Conservation (phyloP, 2,888 invertebrate species). For the Diplolepis rosae region DNA sequence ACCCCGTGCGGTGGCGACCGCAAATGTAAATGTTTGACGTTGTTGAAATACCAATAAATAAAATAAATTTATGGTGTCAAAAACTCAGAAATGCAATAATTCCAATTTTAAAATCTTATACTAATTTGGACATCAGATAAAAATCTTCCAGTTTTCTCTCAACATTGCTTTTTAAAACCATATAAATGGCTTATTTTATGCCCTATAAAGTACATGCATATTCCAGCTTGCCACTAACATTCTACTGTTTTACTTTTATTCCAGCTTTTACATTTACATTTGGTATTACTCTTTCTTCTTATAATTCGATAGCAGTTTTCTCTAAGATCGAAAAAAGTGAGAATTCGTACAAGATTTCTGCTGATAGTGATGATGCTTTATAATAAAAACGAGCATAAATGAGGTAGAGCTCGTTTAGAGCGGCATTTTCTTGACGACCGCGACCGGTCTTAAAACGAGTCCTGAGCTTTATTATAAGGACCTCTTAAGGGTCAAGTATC, state of each 20-base stretch:
- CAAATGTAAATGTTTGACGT: no score
- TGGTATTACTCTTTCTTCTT: background rate
- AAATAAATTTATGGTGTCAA: no score
- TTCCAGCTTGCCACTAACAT: constrained; percentile 20
- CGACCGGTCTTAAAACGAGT: constrained; percentile 2
- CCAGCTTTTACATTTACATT: constrained; percentile 15
- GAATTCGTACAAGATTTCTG: background rate
- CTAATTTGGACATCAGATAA: no score
- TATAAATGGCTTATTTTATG: no score
- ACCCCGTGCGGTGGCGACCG: no score
- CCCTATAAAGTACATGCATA: constrained; percentile 19
- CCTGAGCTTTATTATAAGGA: constrained; percentile 11
- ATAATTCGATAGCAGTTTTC: background rate
- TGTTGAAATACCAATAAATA: no score
- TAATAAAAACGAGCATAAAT: constrained; percentile 5
- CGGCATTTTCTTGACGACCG: constrained; percentile 8
- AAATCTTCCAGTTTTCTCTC: constrained; percentile 24
- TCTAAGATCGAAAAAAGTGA: background rate
- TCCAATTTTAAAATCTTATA: no score
- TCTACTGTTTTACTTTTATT: constrained; percentile 13
- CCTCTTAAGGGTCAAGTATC: constrained; percentile 17
- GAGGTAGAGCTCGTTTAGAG: background rate
- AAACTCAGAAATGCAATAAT: no score
- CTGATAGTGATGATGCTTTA: background rate
- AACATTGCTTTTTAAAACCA: constrained; percentile 14